Evolutionary conservation across 2,888 invertebrate genomes (phyloP).

Genomic region (Xanthia icteritia): DNA sequence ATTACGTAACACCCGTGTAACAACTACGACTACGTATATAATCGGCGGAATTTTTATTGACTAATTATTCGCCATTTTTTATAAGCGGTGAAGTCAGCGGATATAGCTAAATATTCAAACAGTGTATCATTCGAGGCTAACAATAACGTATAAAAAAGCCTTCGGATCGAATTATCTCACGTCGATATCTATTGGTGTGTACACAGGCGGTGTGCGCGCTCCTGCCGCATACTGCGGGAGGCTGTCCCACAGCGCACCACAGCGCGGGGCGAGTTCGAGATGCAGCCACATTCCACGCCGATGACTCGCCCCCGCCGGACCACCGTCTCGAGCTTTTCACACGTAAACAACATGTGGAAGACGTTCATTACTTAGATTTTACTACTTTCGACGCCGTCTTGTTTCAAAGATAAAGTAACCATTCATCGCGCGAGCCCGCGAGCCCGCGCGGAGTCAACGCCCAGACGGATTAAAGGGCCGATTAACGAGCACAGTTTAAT

Average conservation of each 20-base stretch:
- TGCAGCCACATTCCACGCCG: slow-evolving; percentile 86
- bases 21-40: slow-evolving; percentile 84
- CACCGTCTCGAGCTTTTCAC: slow-evolving; percentile 73
- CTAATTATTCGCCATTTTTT: slow-evolving; percentile 90
- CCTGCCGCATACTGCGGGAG: slow-evolving; percentile 61
- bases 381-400: slow-evolving; percentile 75
- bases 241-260: slow-evolving; percentile 64
- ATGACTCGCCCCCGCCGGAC: slow-evolving; percentile 79
- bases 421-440: slow-evolving; percentile 72
- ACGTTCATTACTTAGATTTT: slow-evolving; percentile 78
- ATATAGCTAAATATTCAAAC: slow-evolving; percentile 90
- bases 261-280: slow-evolving; percentile 68
- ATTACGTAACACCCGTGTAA: slow-evolving; percentile 90
- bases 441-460: slow-evolving; percentile 84
- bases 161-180: slow-evolving; percentile 82
- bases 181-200: slow-evolving; percentile 80
- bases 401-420: slow-evolving; percentile 74
- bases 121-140: slow-evolving; percentile 89
- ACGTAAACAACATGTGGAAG: slow-evolving; percentile 76
- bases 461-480: slow-evolving; percentile 89
- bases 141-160: slow-evolving; percentile 87
- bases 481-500: slow-evolving; percentile 88
- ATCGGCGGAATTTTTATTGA: slow-evolving; percentile 90
- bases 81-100: slow-evolving; percentile 89
- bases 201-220: slow-evolving; percentile 39